phyloP scores from a whole-genome alignment of 2,113 vertebrate genomes.

The Cettia cetti region DNA sequence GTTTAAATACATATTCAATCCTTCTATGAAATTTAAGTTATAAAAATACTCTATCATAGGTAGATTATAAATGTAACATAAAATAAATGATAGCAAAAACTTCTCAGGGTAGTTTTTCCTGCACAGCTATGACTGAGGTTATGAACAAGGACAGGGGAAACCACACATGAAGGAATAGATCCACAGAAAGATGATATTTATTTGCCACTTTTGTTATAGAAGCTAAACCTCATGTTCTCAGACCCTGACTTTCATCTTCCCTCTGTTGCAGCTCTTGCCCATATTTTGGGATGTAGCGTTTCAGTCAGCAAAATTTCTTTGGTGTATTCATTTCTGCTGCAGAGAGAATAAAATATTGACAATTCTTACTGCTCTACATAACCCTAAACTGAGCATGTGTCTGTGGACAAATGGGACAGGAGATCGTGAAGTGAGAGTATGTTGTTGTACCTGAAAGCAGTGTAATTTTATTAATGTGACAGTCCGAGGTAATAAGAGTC shows the following conservation, averaged over 20 bases:
- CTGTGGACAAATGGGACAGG: neutral
- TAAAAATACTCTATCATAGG: neutral
- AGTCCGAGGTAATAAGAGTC: neutral
- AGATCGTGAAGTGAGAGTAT: neutral
- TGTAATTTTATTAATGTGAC: neutral
- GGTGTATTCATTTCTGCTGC: neutral
- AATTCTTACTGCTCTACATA: neutral
- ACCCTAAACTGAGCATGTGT: neutral
- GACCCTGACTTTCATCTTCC: neutral
- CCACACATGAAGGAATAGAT: neutral
- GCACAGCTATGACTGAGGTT: neutral
- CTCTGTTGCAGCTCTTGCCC: neutral
- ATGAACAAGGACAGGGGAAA: neutral
- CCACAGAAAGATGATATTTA: neutral
- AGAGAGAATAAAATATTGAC: neutral
- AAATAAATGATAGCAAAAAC: neutral
- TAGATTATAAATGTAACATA: neutral
- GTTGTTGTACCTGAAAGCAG: neutral
- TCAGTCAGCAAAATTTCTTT: neutral
- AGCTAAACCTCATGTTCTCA: neutral
- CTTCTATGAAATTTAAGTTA: neutral
- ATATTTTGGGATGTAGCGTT: neutral
- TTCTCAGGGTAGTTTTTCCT: neutral
- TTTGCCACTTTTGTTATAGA: neutral
- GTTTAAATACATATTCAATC: neutral